These are phyloP conservation scores for Pelmatolapia mariae DNA, from an alignment of 2,113 vertebrate species.

Conservation along the genomic window DNA sequence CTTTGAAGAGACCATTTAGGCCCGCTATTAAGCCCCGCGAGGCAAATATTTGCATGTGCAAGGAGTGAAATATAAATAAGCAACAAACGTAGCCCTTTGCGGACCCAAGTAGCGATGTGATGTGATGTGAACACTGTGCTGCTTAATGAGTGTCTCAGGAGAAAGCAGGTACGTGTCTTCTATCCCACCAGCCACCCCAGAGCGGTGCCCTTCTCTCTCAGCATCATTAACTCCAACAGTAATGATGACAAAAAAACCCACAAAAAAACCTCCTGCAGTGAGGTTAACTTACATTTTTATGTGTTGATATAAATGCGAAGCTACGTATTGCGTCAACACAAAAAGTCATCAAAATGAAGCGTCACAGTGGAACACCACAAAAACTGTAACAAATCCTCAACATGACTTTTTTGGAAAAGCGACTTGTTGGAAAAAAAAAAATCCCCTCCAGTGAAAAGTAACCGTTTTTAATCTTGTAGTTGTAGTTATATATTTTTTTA, in stretches of 20 bases:
- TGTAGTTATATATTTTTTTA: rapidly evolving
- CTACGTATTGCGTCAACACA: conserved; percentile 1
- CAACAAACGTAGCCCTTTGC: not conserved
- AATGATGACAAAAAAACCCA: conserved; percentile 24
- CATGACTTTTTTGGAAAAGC: not conserved
- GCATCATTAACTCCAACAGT: conserved; percentile 62
- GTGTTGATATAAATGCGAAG: conserved; percentile 21
- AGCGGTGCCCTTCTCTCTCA: conserved; percentile 42
- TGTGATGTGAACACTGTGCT: conserved; percentile 17
- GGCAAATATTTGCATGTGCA: not conserved
- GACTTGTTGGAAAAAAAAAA: not conserved
- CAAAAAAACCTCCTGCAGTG: conserved; percentile 24
- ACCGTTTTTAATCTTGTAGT: not conserved
- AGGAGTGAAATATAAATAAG: conserved; percentile 18
- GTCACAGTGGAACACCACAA: not conserved
- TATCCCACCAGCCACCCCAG: conserved; percentile 43
- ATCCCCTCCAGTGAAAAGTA: not conserved
- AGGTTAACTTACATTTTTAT: conserved; percentile 25
- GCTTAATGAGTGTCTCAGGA: conserved; percentile 61
- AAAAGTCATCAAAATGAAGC: not conserved
- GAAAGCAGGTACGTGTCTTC: conserved; percentile 51
- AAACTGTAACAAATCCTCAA: not conserved
- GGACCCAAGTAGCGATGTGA: not conserved
- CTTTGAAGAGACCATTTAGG: conserved; percentile 2
- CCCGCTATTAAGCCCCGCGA: not conserved